These are phyloP conservation scores for Antrozous pallidus DNA, from an alignment of 2,797 vertebrate species.

Conservation along the genomic window DNA sequence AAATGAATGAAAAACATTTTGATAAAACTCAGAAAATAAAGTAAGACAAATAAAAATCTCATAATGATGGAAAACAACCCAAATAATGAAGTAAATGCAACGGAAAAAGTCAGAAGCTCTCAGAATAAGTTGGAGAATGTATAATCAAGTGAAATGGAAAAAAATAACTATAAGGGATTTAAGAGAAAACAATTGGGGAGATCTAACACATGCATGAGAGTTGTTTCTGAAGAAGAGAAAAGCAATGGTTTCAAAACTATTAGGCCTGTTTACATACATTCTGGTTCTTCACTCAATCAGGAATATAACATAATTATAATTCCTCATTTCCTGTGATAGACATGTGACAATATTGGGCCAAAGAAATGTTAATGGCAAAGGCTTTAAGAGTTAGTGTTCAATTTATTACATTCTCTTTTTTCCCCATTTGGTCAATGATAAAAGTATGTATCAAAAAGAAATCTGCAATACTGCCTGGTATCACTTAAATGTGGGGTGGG, in stretches of 20 bases:
- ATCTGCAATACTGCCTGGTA: not conserved
- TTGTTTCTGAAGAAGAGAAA: not conserved
- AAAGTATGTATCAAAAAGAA: not conserved
- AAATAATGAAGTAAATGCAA: not conserved
- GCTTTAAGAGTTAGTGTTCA: not conserved
- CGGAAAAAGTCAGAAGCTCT: not conserved
- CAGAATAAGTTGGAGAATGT: not conserved
- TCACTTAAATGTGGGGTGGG: not conserved
- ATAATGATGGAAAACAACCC: not conserved
- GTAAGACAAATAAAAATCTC: not conserved
- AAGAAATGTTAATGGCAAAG: not conserved
- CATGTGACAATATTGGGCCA: not conserved
- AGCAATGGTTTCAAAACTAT: not conserved
- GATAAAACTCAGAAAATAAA: slow-evolving; percentile 1
- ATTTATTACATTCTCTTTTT: not conserved
- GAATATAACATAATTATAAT: not conserved
- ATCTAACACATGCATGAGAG: not conserved
- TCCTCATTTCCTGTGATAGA: not conserved
- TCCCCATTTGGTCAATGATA: not conserved
- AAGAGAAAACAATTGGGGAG: not conserved
- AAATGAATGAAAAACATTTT: not conserved
- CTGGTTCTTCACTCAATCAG: not conserved
- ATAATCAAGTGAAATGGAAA: not conserved
- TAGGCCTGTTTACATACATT: not conserved
- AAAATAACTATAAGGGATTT: not conserved